Percentiles rank a stretch among this genome's conserved stretches.
phyloP scores from a whole-genome alignment of 2,888 invertebrate genomes.

The Cenopis cana region DNA sequence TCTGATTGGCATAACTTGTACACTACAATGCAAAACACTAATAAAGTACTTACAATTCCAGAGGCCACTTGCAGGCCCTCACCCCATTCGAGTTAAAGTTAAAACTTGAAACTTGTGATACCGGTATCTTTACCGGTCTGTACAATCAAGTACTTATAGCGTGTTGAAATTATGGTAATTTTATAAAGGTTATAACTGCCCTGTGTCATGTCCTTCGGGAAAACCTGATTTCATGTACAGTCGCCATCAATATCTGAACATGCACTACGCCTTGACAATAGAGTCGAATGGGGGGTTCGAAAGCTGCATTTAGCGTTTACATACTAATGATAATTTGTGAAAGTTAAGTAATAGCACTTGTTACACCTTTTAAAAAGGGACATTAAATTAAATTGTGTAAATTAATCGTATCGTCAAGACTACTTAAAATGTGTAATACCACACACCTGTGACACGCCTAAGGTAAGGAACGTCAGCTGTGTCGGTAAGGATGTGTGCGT shows the following conservation, averaged over 20 bases:
- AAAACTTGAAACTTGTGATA: constrained; percentile 47
- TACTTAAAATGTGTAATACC: no score
- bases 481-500: no score
- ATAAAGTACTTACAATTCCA: constrained; percentile 48
- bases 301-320: constrained; percentile 13
- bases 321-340: constrained; percentile 8
- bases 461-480: no score
- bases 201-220: no score
- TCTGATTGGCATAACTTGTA: constrained; percentile 19
- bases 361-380: not conserved
- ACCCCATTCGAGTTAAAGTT: constrained; percentile 61
- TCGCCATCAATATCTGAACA: no score
- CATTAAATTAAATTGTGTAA: not conserved
- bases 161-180: constrained; percentile 62
- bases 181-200: constrained; percentile 21
- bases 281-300: not conserved
- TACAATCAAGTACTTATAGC: constrained; percentile 52
- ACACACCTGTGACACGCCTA: no score
- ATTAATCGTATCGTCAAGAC: no score
- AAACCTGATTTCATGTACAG: no score
- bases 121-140: constrained; percentile 51
- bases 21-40: constrained; percentile 30
- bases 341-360: constrained; percentile 11
- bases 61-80: constrained; percentile 68
- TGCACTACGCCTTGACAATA: no score